Evolutionary conservation across 2,888 invertebrate species (phyloP).

Genomic region (Drosophila paranaensis): DNA sequence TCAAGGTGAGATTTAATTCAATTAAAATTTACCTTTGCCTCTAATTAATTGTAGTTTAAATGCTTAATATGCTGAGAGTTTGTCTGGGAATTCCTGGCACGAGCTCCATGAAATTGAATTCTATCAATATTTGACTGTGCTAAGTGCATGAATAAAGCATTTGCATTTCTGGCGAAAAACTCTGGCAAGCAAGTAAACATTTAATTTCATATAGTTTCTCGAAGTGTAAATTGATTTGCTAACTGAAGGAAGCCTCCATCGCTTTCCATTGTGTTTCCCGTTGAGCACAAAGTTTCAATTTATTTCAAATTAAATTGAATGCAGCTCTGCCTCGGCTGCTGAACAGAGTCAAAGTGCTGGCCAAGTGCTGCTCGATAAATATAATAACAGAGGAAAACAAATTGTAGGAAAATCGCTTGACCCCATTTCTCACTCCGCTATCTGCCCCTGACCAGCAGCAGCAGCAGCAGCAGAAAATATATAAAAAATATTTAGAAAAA

Average conservation of each 20-base stretch:
- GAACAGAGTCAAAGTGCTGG: constrained; percentile 9
- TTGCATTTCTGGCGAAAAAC: background rate
- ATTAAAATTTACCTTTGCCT: background rate
- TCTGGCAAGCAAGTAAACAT: background rate
- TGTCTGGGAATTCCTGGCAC: background rate
- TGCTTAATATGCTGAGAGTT: background rate
- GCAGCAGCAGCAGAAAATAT: background rate
- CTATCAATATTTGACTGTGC: constrained; percentile 2
- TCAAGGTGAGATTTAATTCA: constrained; percentile 9
- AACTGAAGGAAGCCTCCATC: background rate
- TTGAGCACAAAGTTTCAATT: background rate
- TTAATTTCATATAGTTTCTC: background rate
- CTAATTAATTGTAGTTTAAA: background rate
- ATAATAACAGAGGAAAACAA: constrained; percentile 46
- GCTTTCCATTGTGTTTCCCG: background rate
- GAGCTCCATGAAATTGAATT: background rate
- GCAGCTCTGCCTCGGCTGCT: background rate
- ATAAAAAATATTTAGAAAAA: background rate
- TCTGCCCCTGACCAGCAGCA: constrained; percentile 8
- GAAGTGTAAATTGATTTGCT: constrained; percentile 11
- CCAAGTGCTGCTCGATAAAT: constrained; percentile 39
- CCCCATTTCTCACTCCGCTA: constrained; percentile 1
- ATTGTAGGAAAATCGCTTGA: constrained; percentile 50
- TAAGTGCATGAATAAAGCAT: constrained; percentile 8
- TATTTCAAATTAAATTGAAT: constrained; percentile 4